phyloP scores from a whole-genome alignment of 1,140 invertebrate species.

The Heliconius himera region DNA sequence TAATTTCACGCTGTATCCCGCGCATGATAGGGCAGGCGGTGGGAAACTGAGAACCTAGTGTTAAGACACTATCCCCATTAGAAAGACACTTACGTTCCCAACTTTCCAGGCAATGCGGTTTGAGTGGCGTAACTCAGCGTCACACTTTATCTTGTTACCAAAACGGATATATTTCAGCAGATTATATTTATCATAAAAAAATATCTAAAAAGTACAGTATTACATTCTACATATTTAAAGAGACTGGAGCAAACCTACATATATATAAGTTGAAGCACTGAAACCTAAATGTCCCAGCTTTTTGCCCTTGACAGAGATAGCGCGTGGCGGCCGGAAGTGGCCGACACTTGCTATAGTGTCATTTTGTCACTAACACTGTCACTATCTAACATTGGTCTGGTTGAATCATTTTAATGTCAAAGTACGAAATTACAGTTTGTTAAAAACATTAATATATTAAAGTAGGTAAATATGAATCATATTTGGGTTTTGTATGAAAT shows the following conservation, averaged over 20 bases:
- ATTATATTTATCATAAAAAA: no score
- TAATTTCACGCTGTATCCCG: no score
- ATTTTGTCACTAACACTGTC: not conserved
- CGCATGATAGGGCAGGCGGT: no score
- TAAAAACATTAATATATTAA: not conserved
- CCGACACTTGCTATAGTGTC: not conserved
- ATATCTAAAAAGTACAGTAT: not conserved
- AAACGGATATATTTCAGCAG: no score
- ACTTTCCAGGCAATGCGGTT: no score
- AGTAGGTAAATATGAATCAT: not conserved
- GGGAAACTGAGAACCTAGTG: no score
- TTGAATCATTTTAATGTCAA: constrained; percentile 10
- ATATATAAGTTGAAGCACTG: not conserved
- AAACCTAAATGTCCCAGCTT: constrained; percentile 8
- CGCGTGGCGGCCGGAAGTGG: not conserved
- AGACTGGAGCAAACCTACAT: not conserved
- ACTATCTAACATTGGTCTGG: not conserved
- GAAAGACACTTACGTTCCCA: no score
- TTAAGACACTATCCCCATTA: no score
- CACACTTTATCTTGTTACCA: no score
- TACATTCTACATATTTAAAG: no score
- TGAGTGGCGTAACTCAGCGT: no score
- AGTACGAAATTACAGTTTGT: not conserved
- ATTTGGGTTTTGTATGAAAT: not conserved
- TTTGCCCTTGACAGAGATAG: constrained; percentile 1